Base-by-base conservation (phyloP, 2,113 vertebrate species). In the Cephalopholis sonnerati region DNA sequence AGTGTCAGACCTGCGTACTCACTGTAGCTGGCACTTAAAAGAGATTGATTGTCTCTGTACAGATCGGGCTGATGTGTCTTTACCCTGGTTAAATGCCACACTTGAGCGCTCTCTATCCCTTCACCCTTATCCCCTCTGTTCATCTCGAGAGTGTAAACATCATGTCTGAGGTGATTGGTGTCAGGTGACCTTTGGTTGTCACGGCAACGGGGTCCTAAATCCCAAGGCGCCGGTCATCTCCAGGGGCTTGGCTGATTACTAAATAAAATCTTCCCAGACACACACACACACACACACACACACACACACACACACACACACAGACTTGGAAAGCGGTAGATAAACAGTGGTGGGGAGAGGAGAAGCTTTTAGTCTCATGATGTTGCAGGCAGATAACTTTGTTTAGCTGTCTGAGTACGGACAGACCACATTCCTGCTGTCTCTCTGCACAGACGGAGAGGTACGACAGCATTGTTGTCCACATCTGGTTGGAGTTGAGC, bases 181-280 rank as follows among this genome's bases (percentile, higher is more conserved):
- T 94, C 92, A 88, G 86, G 83, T 91, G 92, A 90, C 90, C 86
- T 91, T 93, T 24, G 67, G 91, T 94, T 89, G 74, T 87, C 71
- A 59, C 7, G 57, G 91, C 79, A 88, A 91, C 82, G 3, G 62
- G 84, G 77, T 68, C 82, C 75, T 82, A 88, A 93, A 90, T 92
- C 85, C 86, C 61, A 58, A 79, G 86, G 76, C 70, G 79, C 87
- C 57, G 62, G 80, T 81, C 88, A 77, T 87, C 86, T 84, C 54
- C 70, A 83, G 85, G 72, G 75, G 68, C 81, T 86, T 74, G 84
- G 84, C 84, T 89, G 93, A 92, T 91, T 89, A 87, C 71, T 77
- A 88, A 89, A 91, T 92, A 87, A 91, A 92, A 90, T 88, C 76
- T 89, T 82, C 82, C 73, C 54, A 44, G n/a, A 61, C 46, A 46